A percentile compares a stretch with the other conserved stretches of the same genome.
Evolutionary conservation across 2,113 vertebrate genomes (phyloP).

Genomic region (Coregonus clupeaformis): DNA sequence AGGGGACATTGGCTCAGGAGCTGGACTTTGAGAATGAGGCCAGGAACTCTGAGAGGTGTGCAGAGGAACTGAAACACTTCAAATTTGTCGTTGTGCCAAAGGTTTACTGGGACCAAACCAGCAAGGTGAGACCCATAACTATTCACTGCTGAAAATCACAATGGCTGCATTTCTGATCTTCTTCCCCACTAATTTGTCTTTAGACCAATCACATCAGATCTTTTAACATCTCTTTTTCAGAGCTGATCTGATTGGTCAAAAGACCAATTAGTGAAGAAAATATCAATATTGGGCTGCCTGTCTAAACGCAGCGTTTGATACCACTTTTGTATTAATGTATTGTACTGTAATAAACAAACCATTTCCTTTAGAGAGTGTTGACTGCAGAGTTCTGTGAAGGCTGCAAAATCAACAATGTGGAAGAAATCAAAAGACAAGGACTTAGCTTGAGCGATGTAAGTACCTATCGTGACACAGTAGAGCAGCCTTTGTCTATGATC

Average conservation of each 20-base stretch:
- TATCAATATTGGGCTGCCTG: too few relatives aligned
- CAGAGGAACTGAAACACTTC: constrained; percentile 79
- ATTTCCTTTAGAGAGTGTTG: constrained; percentile 78
- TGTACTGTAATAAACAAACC: background rate
- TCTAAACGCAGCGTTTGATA: too few relatives aligned
- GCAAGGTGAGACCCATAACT: constrained; percentile 76
- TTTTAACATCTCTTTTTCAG: too few relatives aligned
- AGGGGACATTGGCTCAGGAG: constrained; percentile 85
- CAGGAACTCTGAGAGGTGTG: constrained; percentile 84
- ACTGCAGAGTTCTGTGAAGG: constrained; percentile 85
- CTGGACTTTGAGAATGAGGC: constrained; percentile 90
- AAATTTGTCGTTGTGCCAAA: constrained; percentile 79
- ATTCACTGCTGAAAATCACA: background rate
- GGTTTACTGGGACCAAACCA: constrained; percentile 83
- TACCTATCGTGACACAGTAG: background rate
- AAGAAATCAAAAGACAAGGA: constrained; percentile 78
- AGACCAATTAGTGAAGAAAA: background rate
- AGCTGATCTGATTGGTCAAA: background rate
- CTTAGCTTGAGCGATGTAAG: constrained; percentile 82
- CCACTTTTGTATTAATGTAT: too few relatives aligned
- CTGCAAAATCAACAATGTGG: constrained; percentile 83
- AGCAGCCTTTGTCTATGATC: background rate
- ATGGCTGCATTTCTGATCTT: too few relatives aligned
- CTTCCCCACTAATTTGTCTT: too few relatives aligned
- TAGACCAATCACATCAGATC: too few relatives aligned